Evolutionary conservation across 2,797 vertebrate genomes (phyloP).

Genomic region (Gambelia wislizenii): DNA sequence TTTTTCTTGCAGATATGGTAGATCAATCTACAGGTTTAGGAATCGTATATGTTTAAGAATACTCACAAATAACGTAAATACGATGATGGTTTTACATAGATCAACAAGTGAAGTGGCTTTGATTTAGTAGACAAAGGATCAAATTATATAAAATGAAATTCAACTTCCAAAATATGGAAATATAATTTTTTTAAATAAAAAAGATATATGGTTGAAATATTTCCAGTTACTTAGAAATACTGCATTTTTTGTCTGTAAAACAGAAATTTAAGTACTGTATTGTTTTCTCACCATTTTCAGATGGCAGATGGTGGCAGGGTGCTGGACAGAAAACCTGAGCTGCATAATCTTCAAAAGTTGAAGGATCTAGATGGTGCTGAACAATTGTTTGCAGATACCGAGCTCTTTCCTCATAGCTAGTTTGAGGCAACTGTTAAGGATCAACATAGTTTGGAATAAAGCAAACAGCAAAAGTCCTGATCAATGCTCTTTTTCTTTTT

Average conservation of each 20-base stretch:
- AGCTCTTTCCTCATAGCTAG: constrained; percentile 96
- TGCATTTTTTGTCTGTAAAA: constrained; percentile 75
- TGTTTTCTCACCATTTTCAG: constrained; percentile 87
- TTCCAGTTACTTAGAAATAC: constrained; percentile 74
- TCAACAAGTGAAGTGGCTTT: constrained; percentile 12
- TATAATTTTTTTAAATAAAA: background rate
- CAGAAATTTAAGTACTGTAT: constrained; percentile 46
- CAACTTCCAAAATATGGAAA: constrained; percentile 5
- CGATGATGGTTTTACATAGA: constrained; percentile 36
- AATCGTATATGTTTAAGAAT: background rate
- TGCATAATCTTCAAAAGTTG: constrained; percentile 96
- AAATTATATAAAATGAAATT: constrained; percentile 30
- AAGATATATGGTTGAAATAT: constrained; percentile 61
- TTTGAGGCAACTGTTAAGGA: constrained; percentile 84
- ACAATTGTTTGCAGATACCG: constrained; percentile 96
- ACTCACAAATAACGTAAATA: constrained; percentile 48
- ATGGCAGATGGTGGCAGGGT: constrained; percentile 90
- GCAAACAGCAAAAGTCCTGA: constrained; percentile 27
- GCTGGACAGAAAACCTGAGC: constrained; percentile 97
- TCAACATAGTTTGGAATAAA: constrained; percentile 49
- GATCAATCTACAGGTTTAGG: constrained; percentile 46
- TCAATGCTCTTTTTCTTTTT: constrained; percentile 26
- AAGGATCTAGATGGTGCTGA: constrained; percentile 94
- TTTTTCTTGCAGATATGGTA: constrained; percentile 37
- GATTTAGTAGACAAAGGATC: constrained; percentile 17